Base-by-base conservation (phyloP, 2,113 vertebrate genomes). In the Tachysurus fulvidraco region DNA sequence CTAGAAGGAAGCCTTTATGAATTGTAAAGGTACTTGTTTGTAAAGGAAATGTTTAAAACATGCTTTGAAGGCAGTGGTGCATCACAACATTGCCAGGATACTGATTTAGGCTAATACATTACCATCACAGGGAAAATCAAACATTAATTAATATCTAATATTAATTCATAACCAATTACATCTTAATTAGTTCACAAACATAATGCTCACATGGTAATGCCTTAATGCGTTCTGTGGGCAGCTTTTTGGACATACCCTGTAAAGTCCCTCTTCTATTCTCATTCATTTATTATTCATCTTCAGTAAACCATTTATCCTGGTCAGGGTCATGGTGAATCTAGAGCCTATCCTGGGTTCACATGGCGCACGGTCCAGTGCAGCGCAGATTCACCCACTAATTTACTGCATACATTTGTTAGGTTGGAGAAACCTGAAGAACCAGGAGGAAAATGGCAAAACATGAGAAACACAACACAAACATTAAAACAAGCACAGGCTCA, bases 1-100 rank as follows among this genome's bases (percentile, higher is more conserved):
- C 74, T 77, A 54, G 25, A 54, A 54, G 13, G 50, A 6, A 77
- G 50, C n/a, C 5, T 77, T 77, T 54, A 25, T 78, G 25, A 78
- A n/a, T 52, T 54, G n/a, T 28, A 77, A 76, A 52, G 14, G 50
- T 16, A 54, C 25, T 78, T 78, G 74, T 19, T 50, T 50, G 8
- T 50, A 50, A 78, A 78, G 21, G 74, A 28, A 54, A 78, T 78
- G 74, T 54, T 78, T 52, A 77, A 77, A 77, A 77, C 46, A 77
- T 77, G 74, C 46, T 28, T 54, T 13, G 13, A 52, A 77, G 25
- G 46, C 25, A 77, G 12, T 2, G 25, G 16, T 52, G 46, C 25
- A 4, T 77, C 25, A 54, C 46, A 54, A 17, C 46, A n/a, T 28
- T 52, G 73, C 50, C 5, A 28, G 46, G 13, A 16, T 52, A 52